Conservation (phyloP, 2,888 invertebrate species). For the Drymonia ruficornis region DNA sequence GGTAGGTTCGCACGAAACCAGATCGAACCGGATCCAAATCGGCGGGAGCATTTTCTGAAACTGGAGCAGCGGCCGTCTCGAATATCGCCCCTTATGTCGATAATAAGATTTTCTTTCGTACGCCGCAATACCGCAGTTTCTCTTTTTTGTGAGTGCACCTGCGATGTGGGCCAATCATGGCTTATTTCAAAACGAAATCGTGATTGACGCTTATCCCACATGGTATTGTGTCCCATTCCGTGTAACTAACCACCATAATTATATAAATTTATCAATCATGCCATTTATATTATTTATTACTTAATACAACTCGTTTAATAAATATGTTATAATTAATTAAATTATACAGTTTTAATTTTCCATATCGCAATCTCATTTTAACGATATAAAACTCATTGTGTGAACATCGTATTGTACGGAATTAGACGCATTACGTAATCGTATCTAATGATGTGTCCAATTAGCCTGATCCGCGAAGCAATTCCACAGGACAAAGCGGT, state of each 20-base stretch:
- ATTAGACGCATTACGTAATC: conserved; percentile 29
- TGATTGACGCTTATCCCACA: conserved; percentile 68
- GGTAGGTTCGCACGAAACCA: conserved; percentile 71
- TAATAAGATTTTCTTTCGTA: conserved; percentile 81
- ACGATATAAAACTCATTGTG: conserved; percentile 13
- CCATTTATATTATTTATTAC: too few relatives aligned
- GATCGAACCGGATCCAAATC: conserved; percentile 79
- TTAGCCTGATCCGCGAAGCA: conserved; percentile 27
- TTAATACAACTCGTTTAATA: too few relatives aligned
- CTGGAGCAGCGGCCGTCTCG: conserved; percentile 80
- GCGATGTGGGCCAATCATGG: conserved; percentile 75
- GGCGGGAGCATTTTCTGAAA: conserved; percentile 78
- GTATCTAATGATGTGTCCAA: conserved; percentile 37
- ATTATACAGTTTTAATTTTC: background rate
- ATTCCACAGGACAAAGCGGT: conserved; percentile 45
- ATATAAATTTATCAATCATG: too few relatives aligned
- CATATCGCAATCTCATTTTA: conserved; percentile 23
- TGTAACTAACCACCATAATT: conserved; percentile 7
- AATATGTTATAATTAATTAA: too few relatives aligned
- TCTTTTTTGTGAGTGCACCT: conserved; percentile 80
- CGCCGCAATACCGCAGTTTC: conserved; percentile 72
- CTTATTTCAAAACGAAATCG: conserved; percentile 67
- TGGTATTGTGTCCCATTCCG: conserved; percentile 45
- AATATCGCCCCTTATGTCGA: conserved; percentile 81
- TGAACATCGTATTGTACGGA: conserved; percentile 8